These are phyloP conservation scores for Falco concolor DNA, from an alignment of 2,797 vertebrate species.

Conservation along the genomic window DNA sequence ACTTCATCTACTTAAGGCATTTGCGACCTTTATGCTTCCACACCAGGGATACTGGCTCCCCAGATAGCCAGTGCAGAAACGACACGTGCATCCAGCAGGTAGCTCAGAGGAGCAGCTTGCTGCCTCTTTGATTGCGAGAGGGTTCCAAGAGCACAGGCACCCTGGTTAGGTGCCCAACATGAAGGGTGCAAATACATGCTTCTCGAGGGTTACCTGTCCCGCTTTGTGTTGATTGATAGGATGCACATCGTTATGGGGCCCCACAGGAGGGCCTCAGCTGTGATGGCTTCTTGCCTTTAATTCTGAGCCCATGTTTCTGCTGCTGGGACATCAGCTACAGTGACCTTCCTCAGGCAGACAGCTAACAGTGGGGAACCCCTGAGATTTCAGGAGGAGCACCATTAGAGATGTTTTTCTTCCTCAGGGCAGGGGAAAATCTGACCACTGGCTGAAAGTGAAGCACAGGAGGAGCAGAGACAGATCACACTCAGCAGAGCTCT, in stretches of 20 bases:
- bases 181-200: neutral
- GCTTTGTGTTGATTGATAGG: neutral
- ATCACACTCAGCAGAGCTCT: neutral
- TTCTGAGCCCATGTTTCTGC: neutral
- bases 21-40: neutral
- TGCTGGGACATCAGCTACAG: neutral
- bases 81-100: neutral
- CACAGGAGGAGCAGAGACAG: accelerated
- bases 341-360: neutral
- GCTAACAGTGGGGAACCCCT: neutral
- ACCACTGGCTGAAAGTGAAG: neutral
- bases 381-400: neutral
- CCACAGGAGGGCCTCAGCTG: neutral
- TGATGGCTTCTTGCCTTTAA: neutral
- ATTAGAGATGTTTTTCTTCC: neutral
- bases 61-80: neutral
- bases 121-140: neutral
- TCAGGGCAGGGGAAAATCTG: neutral
- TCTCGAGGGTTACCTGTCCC: neutral
- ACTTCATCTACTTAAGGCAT: neutral
- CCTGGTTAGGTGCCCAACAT: neutral
- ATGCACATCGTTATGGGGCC: accelerated
- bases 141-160: neutral
- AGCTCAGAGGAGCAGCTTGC: neutral
- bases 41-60: neutral